Conservation (phyloP, 1,140 invertebrate genomes). For the Drosophila insularis region DNA sequence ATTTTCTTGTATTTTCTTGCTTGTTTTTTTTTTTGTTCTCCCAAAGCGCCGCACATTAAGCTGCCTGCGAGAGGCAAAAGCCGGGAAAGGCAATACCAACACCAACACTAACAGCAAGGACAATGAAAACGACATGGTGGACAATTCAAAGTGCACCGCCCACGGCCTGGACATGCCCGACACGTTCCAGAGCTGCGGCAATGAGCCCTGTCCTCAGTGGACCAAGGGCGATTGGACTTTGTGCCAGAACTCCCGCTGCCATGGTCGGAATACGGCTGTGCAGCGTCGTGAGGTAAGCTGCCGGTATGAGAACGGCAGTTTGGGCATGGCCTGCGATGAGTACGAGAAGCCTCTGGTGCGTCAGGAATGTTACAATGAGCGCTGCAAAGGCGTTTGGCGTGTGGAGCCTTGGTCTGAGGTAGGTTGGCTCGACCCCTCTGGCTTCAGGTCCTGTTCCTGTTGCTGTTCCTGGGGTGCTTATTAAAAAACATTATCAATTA, state of each 20-base stretch:
- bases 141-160: conserved; percentile 88
- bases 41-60: conserved; percentile 62
- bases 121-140: conserved; percentile 78
- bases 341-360: conserved; percentile 87
- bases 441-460: not conserved
- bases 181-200: conserved; percentile 87
- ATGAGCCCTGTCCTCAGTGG: conserved; percentile 89
- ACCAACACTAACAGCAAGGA: not conserved
- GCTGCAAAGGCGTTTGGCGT: conserved; percentile 92
- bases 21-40: conserved; percentile 19
- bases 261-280: conserved; percentile 91
- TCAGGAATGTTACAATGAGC: conserved; percentile 90
- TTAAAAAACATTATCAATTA: conserved; percentile 36
- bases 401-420: conserved; percentile 95
- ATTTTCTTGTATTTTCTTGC: conserved; percentile 15
- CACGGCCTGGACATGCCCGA: conserved; percentile 86
- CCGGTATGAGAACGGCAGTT: conserved; percentile 86
- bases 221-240: conserved; percentile 87
- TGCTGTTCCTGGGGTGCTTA: not conserved
- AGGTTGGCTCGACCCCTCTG: conserved; percentile 49
- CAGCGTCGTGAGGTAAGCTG: conserved; percentile 89
- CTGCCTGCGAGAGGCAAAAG: conserved; percentile 57
- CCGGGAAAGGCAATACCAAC: conserved; percentile 55
- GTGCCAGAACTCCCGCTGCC: conserved; percentile 88
- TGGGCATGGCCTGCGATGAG: conserved; percentile 86